Evolutionary conservation across 1,140 invertebrate species (phyloP).

Genomic region (Trachymyrmex septentrionalis): DNA sequence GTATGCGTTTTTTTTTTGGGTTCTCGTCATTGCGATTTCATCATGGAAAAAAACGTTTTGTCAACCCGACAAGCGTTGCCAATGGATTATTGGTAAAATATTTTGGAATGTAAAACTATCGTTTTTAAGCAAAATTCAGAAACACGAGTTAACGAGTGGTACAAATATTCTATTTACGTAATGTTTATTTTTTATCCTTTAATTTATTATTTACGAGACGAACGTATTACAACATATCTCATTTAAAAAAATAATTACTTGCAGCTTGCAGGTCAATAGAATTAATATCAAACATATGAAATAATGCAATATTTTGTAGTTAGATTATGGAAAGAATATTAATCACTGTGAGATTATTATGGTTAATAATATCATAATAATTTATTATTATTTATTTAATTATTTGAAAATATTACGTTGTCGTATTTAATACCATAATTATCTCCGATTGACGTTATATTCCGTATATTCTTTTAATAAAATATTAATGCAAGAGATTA

Average conservation of each 20-base stretch:
- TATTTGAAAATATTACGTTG: conserved; percentile 1
- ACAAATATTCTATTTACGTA: not conserved
- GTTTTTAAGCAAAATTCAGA: not conserved
- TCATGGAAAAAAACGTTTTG: not conserved
- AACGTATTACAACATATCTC: not conserved
- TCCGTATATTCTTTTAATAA: conserved; percentile 1
- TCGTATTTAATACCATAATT: conserved; percentile 5
- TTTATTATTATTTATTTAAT: conserved; percentile 18
- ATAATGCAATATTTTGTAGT: not conserved
- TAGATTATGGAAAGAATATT: not conserved
- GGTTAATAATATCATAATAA: not conserved
- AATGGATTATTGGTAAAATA: conserved; percentile 52
- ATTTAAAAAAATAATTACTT: not conserved
- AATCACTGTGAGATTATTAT: not conserved
- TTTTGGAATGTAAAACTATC: not conserved
- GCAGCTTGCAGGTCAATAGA: not conserved
- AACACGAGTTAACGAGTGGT: not conserved
- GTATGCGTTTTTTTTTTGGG: conserved; percentile 30
- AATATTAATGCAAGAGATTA: conserved; percentile 31
- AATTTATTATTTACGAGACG: not conserved
- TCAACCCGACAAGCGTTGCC: conserved; percentile 14
- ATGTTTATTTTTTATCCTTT: not conserved
- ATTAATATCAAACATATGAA: not conserved
- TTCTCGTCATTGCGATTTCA: conserved; percentile 28
- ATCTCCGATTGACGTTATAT: not conserved